Conservation (phyloP, 2,888 invertebrate species). For the Pandemis cinnamomeana region DNA sequence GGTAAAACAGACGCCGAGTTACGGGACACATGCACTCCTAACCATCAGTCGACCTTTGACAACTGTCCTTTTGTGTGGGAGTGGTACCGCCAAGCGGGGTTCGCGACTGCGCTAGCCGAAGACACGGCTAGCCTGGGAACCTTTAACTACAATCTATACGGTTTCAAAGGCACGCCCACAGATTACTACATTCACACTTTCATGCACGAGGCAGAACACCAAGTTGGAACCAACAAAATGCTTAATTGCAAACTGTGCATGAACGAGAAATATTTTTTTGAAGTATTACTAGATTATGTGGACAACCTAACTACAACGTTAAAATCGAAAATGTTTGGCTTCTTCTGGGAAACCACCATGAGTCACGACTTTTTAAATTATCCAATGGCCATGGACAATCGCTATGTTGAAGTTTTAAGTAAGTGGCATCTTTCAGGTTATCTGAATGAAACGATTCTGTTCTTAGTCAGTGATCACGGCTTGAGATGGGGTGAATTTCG, state of each 20-base stretch:
- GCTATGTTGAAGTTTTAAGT: slow-evolving; percentile 83
- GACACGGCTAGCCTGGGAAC: slow-evolving; percentile 89
- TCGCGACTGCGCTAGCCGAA: slow-evolving; percentile 90
- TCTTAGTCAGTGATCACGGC: slow-evolving; percentile 95
- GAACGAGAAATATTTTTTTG: slow-evolving; percentile 86
- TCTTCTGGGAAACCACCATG: slow-evolving; percentile 92
- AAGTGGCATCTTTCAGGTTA: slow-evolving; percentile 74
- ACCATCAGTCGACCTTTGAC: slow-evolving; percentile 84
- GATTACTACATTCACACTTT: slow-evolving; percentile 92
- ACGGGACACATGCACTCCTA: slow-evolving; percentile 83
- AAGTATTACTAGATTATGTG: slow-evolving; percentile 88
- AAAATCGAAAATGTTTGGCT: slow-evolving; percentile 88
- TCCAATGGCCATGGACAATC: slow-evolving; percentile 88
- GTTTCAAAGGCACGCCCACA: slow-evolving; percentile 89
- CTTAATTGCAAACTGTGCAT: slow-evolving; percentile 87
- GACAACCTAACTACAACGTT: slow-evolving; percentile 81
- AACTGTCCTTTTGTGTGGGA: slow-evolving; percentile 93
- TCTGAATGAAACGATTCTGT: slow-evolving; percentile 86
- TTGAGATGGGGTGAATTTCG: slow-evolving; percentile 92
- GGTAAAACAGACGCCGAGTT: slow-evolving; percentile 87
- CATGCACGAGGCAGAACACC: slow-evolving; percentile 81
- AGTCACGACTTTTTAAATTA: slow-evolving; percentile 92
- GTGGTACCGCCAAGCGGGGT: slow-evolving; percentile 87
- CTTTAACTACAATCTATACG: slow-evolving; percentile 89
- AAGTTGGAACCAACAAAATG: slow-evolving; percentile 85